Conservation (phyloP, 2,888 invertebrate species). For the Luffia ferchaultella region DNA sequence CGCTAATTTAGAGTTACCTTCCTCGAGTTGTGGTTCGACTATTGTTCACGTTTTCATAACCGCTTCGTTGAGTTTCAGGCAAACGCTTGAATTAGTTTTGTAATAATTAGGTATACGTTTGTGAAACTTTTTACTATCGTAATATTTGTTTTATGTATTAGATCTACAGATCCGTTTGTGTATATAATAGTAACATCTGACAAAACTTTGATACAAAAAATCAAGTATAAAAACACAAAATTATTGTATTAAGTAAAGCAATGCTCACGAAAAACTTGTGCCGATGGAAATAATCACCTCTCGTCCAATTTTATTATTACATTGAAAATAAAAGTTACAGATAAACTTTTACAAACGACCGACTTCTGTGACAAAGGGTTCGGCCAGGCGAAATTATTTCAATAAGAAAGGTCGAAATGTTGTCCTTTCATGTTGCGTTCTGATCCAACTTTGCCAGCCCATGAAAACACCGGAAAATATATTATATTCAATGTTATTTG, state of each 20-base stretch:
- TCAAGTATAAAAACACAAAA: no score
- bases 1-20: slow-evolving; percentile 3
- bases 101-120: no score
- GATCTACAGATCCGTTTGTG: no score
- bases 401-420: slow-evolving; percentile 39
- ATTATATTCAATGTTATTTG: background rate
- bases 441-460: background rate
- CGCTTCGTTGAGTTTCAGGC: no score
- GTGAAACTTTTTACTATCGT: no score
- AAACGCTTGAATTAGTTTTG: no score
- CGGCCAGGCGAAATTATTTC: slow-evolving; percentile 45
- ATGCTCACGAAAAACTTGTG: no score
- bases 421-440: slow-evolving; percentile 24
- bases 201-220: no score
- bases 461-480: background rate
- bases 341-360: slow-evolving; percentile 49
- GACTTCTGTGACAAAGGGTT: slow-evolving; percentile 42
- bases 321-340: slow-evolving; percentile 42
- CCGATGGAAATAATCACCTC: slow-evolving; percentile 33
- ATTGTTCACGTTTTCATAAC: background rate
- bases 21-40: background rate
- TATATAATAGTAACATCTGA: no score
- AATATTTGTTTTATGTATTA: no score
- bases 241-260: no score
- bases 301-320: slow-evolving; percentile 40